phyloP scores from a whole-genome alignment of 2,113 vertebrate species.

The Malaclemys terrapin region DNA sequence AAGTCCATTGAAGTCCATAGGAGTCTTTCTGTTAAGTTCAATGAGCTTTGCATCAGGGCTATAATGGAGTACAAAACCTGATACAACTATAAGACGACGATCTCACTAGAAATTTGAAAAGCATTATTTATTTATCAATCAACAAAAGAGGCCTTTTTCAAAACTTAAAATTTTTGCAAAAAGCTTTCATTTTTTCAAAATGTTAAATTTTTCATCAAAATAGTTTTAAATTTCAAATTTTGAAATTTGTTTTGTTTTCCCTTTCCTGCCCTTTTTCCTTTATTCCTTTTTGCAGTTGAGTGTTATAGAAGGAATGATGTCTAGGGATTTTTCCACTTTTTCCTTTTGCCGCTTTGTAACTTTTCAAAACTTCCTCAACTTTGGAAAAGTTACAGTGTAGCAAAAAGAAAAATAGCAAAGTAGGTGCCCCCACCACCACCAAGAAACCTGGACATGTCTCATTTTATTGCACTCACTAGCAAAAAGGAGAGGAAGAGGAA shows the following conservation, averaged over 20 bases:
- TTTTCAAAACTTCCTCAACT: neutral
- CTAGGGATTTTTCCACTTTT: neutral
- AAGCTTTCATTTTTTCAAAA: neutral
- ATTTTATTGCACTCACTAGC: neutral
- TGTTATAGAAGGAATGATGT: neutral
- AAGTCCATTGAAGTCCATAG: constrained; percentile 61
- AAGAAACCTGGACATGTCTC: neutral
- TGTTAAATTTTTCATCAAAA: neutral
- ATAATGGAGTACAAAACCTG: neutral
- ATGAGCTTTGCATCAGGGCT: neutral
- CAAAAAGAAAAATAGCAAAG: neutral
- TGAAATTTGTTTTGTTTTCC: neutral
- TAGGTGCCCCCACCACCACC: neutral
- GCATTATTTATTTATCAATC: neutral
- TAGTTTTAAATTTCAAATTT: constrained; percentile 6
- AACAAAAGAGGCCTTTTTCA: neutral
- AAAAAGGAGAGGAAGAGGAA: neutral
- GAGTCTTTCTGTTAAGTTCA: constrained; percentile 7
- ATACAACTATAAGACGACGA: neutral
- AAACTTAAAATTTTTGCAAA: neutral
- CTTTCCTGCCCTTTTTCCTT: neutral
- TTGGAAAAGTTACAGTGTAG: neutral
- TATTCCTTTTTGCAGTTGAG: neutral
- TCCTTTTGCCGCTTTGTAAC: neutral
- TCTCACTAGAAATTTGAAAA: neutral